Percentiles rank a stretch among this genome's conserved stretches.
Evolutionary conservation across 1,140 invertebrate species (phyloP).

Genomic region (Xylocopa sonorina): DNA sequence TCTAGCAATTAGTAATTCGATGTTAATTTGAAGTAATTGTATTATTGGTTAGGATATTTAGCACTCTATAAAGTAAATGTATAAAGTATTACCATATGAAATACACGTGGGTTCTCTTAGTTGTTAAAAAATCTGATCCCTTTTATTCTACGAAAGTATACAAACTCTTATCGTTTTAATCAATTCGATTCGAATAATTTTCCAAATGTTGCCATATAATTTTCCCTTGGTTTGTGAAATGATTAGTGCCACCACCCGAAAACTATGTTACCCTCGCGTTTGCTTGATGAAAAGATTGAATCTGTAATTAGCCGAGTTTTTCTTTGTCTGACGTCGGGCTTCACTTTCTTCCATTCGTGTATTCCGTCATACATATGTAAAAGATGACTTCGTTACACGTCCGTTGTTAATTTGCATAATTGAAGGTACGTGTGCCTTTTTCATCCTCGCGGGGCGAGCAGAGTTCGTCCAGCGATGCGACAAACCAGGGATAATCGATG

Average conservation of each 20-base stretch:
- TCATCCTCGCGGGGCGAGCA: neutral
- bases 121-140: neutral
- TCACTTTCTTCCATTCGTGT: neutral
- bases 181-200: neutral
- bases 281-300: neutral
- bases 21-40: neutral
- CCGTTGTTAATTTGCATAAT: constrained; percentile 51
- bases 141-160: no score
- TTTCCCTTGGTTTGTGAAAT: neutral
- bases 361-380: constrained; percentile 31
- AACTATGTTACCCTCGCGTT: no score
- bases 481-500: constrained; percentile 34
- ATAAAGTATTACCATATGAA: neutral
- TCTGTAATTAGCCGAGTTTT: neutral
- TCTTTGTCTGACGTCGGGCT: neutral
- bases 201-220: neutral
- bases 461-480: neutral
- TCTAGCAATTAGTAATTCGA: neutral
- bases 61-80: neutral
- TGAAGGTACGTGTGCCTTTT: constrained; percentile 38
- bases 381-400: constrained; percentile 34
- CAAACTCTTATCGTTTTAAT: no score
- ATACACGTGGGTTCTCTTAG: neutral
- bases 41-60: neutral
- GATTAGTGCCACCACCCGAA: neutral